phyloP scores from a whole-genome alignment of 2,888 invertebrate genomes.

The Cephus rjabovi region DNA sequence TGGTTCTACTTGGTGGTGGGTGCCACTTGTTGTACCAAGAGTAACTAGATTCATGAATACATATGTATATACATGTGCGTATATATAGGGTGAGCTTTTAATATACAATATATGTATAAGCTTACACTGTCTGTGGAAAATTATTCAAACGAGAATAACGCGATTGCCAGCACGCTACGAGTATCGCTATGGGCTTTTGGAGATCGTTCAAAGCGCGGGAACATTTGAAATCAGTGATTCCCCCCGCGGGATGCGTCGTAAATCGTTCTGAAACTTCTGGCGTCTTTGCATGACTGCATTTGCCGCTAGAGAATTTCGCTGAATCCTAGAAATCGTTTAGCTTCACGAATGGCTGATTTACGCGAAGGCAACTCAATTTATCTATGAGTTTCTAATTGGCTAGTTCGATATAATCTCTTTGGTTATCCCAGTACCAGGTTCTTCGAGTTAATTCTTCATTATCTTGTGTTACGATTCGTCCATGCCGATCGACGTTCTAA shows the following conservation, averaged over 20 bases:
- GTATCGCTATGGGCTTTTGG: not conserved
- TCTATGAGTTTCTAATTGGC: not conserved
- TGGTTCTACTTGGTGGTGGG: not conserved
- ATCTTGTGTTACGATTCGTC: not conserved
- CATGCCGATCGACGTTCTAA: not conserved
- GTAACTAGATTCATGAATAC: not conserved
- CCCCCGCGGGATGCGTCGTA: conserved; percentile 45
- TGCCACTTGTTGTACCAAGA: not conserved
- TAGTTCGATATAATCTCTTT: not conserved
- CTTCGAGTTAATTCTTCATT: not conserved
- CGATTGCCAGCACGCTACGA: not conserved
- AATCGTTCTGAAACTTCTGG: conserved; percentile 29
- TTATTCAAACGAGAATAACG: not conserved
- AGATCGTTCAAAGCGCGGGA: not conserved
- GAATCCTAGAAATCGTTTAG: conserved; percentile 3
- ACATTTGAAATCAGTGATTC: conserved; percentile 48
- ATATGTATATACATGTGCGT: not conserved
- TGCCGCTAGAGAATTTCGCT: not conserved
- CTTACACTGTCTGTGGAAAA: not conserved
- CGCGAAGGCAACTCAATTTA: not conserved
- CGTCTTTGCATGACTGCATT: not conserved
- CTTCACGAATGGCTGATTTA: not conserved
- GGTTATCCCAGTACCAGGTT: not conserved
- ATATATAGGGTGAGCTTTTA: not conserved
- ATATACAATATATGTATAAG: not conserved